These are phyloP conservation scores for Buceros bicornis DNA, from an alignment of 2,797 vertebrate genomes.

Conservation along the genomic window DNA sequence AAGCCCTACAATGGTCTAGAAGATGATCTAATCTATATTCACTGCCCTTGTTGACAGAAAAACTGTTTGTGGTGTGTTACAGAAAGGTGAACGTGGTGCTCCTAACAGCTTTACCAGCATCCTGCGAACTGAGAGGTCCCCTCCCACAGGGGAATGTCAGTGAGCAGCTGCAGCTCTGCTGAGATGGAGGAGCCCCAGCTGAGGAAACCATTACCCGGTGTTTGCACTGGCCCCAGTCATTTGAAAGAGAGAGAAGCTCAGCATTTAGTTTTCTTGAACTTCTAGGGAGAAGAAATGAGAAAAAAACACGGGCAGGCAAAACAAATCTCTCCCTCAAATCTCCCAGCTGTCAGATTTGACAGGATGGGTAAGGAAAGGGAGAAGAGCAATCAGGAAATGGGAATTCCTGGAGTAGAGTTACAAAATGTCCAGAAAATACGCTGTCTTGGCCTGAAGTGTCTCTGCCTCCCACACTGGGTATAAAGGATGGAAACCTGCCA, in stretches of 20 bases:
- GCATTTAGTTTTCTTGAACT: not conserved
- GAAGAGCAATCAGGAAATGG: not conserved
- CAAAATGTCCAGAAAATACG: not conserved
- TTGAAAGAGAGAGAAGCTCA: not conserved
- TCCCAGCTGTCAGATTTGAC: not conserved
- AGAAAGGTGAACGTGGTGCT: not conserved
- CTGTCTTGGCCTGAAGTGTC: not conserved
- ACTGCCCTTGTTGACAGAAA: not conserved
- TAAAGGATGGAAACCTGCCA: not conserved
- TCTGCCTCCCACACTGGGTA: not conserved
- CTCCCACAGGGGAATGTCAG: fast-evolving
- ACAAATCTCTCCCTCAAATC: not conserved
- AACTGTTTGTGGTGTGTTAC: not conserved
- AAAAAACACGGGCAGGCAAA: not conserved
- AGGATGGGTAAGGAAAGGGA: not conserved
- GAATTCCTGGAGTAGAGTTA: not conserved
- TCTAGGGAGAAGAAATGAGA: not conserved
- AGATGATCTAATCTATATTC: not conserved
- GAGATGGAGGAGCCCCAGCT: not conserved
- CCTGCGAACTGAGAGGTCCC: fast-evolving
- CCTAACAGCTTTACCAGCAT: not conserved
- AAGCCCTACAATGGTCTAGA: not conserved
- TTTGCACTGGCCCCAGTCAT: not conserved
- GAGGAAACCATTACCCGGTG: not conserved
- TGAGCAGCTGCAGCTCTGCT: not conserved